phyloP scores from a whole-genome alignment of 2,797 vertebrate genomes.

The Rhabdomys pumilio region DNA sequence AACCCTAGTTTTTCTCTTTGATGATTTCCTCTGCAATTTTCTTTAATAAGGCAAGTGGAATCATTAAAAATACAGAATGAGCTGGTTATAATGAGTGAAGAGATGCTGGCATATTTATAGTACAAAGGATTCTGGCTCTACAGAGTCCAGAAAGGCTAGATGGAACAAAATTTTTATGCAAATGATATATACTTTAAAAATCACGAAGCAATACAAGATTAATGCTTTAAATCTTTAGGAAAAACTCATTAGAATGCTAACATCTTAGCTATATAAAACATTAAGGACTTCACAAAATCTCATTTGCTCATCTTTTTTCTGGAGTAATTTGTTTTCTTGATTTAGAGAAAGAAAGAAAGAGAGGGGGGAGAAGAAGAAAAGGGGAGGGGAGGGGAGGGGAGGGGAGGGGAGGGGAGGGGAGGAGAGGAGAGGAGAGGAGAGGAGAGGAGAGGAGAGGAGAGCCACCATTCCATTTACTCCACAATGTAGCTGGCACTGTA shows the following conservation, averaged over 20 bases:
- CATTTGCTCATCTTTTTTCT: not conserved
- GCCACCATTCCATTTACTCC: not conserved
- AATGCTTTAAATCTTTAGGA: slow-evolving; percentile 5
- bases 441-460: not conserved
- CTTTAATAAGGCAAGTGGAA: slow-evolving; percentile 57
- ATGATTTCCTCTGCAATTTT: slow-evolving; percentile 28
- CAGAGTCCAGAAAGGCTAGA: not conserved
- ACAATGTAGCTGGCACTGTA: not conserved
- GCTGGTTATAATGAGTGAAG: not conserved
- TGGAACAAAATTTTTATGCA: slow-evolving; percentile 12
- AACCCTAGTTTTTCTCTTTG: slow-evolving; percentile 19
- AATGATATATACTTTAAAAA: not conserved
- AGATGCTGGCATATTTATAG: slow-evolving; percentile 20
- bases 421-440: too few species aligned
- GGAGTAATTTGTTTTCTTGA: slow-evolving; percentile 24
- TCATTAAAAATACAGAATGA: slow-evolving; percentile 46
- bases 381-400: too few species aligned
- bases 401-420: too few species aligned
- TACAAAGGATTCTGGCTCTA: slow-evolving; percentile 16
- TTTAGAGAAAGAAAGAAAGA: not conserved
- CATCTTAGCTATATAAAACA: not conserved
- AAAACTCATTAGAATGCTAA: not conserved
- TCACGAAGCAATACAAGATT: not conserved
- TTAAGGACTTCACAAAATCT: slow-evolving; percentile 9
- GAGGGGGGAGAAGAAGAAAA: too few species aligned